These are phyloP conservation scores for Chymomyza amoena DNA, from an alignment of 2,888 invertebrate genomes.

Conservation along the genomic window DNA sequence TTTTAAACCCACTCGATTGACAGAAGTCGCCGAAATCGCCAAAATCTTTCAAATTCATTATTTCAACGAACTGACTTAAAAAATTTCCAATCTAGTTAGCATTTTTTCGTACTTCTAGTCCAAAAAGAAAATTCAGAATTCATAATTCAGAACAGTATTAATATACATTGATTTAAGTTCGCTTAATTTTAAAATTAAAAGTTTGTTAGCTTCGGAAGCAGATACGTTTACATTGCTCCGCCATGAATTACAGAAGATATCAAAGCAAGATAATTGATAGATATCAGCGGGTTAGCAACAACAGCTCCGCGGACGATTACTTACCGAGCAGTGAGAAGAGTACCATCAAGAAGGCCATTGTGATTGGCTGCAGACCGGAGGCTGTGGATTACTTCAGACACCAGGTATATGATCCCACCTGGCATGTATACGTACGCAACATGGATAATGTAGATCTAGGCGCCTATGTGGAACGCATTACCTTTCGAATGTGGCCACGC, in stretches of 20 bases:
- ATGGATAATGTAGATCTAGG: slow-evolving; percentile 37
- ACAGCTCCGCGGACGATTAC: background rate
- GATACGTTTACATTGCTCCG: too few relatives aligned
- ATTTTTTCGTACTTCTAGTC: too few relatives aligned
- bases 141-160: too few relatives aligned
- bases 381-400: slow-evolving; percentile 42
- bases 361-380: slow-evolving; percentile 52
- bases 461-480: slow-evolving; percentile 45
- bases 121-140: too few relatives aligned
- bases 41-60: too few relatives aligned
- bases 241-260: background rate
- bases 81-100: too few relatives aligned
- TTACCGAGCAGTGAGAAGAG: slow-evolving; percentile 26
- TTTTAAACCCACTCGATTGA: too few relatives aligned
- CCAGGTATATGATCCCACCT: slow-evolving; percentile 49
- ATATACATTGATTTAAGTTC: too few relatives aligned
- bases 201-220: too few relatives aligned
- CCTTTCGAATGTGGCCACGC: slow-evolving; percentile 50
- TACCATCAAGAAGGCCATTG: slow-evolving; percentile 42
- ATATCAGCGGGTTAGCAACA: background rate
- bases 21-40: too few relatives aligned
- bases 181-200: too few relatives aligned
- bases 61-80: too few relatives aligned
- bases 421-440: slow-evolving; percentile 50
- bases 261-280: background rate